These are phyloP conservation scores for Margaritifera margaritifera DNA, from an alignment of 2,888 invertebrate species.

Conservation along the genomic window DNA sequence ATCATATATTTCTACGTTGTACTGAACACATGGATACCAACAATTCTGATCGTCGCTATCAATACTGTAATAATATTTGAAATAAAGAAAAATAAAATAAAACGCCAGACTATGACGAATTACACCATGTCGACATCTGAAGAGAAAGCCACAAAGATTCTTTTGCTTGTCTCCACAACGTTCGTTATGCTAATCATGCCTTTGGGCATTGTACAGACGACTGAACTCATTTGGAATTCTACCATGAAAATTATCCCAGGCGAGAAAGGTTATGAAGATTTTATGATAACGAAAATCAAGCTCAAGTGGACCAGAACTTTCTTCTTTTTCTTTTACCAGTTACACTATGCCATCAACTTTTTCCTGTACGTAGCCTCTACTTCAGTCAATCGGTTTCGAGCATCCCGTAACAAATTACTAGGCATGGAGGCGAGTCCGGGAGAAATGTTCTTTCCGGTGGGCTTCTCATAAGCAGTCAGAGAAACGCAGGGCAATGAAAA, in stretches of 20 bases:
- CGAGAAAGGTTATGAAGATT: constrained; percentile 33
- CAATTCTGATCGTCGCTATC: constrained; percentile 40
- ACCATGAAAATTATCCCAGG: constrained; percentile 26
- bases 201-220: constrained; percentile 52
- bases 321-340: constrained; percentile 59
- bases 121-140: constrained; percentile 43
- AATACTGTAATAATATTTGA: constrained; percentile 40
- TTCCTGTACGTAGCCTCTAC: constrained; percentile 54
- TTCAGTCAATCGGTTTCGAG: constrained; percentile 46
- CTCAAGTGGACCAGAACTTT: constrained; percentile 55
- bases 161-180: constrained; percentile 46
- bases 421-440: constrained; percentile 33
- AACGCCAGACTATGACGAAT: constrained; percentile 35
- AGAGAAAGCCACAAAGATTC: constrained; percentile 47
- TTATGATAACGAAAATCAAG: constrained; percentile 43
- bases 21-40: constrained; percentile 57
- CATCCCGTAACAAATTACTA: constrained; percentile 37
- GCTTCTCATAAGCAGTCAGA: too few relatives aligned
- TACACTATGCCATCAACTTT: constrained; percentile 58
- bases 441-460: constrained; percentile 15
- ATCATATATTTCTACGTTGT: constrained; percentile 57
- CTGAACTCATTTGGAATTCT: constrained; percentile 51
- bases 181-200: constrained; percentile 52
- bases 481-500: too few relatives aligned
- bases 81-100: constrained; percentile 32